These are phyloP conservation scores for Astur gentilis DNA, from an alignment of 2,113 vertebrate genomes.

Conservation along the genomic window DNA sequence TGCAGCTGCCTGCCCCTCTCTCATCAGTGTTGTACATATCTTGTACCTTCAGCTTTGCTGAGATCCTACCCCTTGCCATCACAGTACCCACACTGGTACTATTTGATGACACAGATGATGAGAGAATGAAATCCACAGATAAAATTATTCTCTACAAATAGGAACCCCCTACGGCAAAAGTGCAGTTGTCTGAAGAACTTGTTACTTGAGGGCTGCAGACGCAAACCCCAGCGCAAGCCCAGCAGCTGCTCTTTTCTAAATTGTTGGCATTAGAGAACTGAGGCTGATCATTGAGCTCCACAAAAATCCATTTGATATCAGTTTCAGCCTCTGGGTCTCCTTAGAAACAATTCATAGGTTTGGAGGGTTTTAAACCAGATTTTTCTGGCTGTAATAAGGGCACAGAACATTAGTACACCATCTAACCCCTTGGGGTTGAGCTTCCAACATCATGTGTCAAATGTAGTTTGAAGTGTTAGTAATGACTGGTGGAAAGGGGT, in stretches of 20 bases:
- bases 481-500: not conserved
- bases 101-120: not conserved
- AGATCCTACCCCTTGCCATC: not conserved
- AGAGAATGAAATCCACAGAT: not conserved
- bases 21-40: not conserved
- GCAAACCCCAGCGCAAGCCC: not conserved
- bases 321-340: not conserved
- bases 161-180: not conserved
- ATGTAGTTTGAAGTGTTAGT: not conserved
- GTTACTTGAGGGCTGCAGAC: not conserved
- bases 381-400: not conserved
- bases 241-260: not conserved
- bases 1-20: not conserved
- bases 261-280: not conserved
- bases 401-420: not conserved
- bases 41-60: not conserved
- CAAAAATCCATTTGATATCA: not conserved
- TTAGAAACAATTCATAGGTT: not conserved
- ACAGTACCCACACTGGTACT: not conserved
- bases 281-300: not conserved
- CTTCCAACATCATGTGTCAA: not conserved
- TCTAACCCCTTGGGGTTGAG: not conserved
- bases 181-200: not conserved
- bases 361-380: not conserved
- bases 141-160: not conserved